Evolutionary conservation across 1,140 invertebrate species (phyloP).

Genomic region (Hylaeus volcanicus): DNA sequence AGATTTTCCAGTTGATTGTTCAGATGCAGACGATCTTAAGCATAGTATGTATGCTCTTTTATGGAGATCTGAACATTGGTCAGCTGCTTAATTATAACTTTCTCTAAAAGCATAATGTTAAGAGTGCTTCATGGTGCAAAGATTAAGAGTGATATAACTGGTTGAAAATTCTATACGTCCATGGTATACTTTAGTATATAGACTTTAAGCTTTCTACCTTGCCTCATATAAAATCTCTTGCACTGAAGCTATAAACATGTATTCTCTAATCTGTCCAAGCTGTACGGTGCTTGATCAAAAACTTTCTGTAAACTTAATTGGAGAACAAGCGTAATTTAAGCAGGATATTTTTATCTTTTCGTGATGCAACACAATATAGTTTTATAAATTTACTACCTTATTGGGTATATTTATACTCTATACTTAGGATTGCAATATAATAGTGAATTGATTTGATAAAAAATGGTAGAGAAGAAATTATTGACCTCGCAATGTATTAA

Average conservation of each 20-base stretch:
- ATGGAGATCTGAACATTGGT: conserved; percentile 88
- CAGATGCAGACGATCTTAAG: conserved; percentile 77
- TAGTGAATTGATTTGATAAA: not conserved
- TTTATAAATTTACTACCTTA: conserved; percentile 28
- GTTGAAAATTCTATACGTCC: conserved; percentile 62
- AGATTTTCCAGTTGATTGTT: conserved; percentile 80
- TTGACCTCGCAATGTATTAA: not conserved
- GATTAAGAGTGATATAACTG: conserved; percentile 23
- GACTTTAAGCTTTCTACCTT: conserved; percentile 33
- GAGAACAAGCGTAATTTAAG: conserved; percentile 8
- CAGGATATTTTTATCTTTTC: conserved; percentile 41
- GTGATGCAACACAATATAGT: conserved; percentile 30
- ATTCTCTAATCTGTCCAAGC: conserved; percentile 40
- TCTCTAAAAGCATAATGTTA: conserved; percentile 28
- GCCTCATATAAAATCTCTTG: conserved; percentile 26
- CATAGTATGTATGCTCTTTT: conserved; percentile 86
- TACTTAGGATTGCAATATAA: conserved; percentile 14
- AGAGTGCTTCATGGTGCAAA: conserved; percentile 60
- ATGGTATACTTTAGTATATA: conserved; percentile 51
- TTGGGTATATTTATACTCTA: not conserved
- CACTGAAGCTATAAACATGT: conserved; percentile 25
- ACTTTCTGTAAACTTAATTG: conserved; percentile 24
- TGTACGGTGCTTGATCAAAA: conserved; percentile 37
- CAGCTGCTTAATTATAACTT: conserved; percentile 79
- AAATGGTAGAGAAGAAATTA: not conserved